Percentiles rank a stretch among this genome's conserved stretches.
Conservation (phyloP, 2,888 invertebrate species). For the Cerastoderma edule region DNA sequence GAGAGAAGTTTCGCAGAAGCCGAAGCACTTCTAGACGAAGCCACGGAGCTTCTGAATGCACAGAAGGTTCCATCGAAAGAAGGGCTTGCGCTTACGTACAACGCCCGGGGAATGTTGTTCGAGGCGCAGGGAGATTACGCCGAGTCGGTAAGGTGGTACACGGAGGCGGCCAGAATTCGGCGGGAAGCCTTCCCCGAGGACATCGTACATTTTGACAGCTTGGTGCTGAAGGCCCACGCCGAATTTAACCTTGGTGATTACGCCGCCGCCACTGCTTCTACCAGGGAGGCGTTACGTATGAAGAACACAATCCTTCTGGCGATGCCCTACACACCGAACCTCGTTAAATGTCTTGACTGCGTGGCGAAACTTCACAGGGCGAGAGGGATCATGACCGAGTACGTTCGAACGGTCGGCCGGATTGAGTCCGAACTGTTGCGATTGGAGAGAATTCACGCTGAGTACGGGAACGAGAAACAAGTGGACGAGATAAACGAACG, state of each 20-base stretch:
- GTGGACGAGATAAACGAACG: too few species aligned
- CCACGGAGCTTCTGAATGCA: conserved; percentile 26
- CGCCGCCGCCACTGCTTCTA: neutral
- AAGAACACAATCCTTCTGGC: neutral
- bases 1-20: conserved; percentile 35
- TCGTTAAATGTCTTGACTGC: neutral
- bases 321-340: neutral
- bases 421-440: too few species aligned
- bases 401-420: too few species aligned
- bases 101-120: conserved; percentile 36
- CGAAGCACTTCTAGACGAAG: conserved; percentile 39
- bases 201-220: conserved; percentile 13
- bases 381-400: neutral
- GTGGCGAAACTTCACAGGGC: neutral
- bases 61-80: conserved; percentile 13
- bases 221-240: neutral
- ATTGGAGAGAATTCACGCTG: too few species aligned
- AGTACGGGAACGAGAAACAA: too few species aligned
- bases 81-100: conserved; percentile 14
- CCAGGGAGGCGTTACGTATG: neutral
- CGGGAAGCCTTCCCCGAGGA: conserved; percentile 17
- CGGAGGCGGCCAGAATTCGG: conserved; percentile 47
- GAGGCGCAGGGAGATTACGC: conserved; percentile 12
- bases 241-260: neutral
- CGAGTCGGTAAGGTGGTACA: conserved; percentile 37